Percentiles rank a stretch among this genome's conserved stretches.
Conservation (phyloP, 2,113 vertebrate genomes). For the Nerophis lumbriciformis region DNA sequence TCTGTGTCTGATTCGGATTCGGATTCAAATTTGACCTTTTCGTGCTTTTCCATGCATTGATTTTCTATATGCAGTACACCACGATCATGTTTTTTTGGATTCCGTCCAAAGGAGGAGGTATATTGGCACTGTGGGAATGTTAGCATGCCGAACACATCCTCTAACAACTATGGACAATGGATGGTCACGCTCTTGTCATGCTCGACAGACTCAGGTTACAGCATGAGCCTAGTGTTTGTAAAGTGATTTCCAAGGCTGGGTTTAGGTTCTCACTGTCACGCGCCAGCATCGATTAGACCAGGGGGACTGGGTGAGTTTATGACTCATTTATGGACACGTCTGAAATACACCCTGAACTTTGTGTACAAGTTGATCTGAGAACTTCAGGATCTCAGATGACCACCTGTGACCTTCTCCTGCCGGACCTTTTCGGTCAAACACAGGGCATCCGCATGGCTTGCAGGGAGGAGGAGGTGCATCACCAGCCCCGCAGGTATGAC, state of each 20-base stretch:
- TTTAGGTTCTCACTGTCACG: constrained; percentile 21
- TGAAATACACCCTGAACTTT: constrained; percentile 17
- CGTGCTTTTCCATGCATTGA: background rate
- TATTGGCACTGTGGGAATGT: background rate
- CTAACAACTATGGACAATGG: constrained; percentile 12
- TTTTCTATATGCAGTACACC: background rate
- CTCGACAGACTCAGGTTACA: constrained; percentile 11
- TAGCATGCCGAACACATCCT: constrained; percentile 23
- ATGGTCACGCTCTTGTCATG: constrained; percentile 19
- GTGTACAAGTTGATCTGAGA: background rate
- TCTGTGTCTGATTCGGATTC: too few species aligned
- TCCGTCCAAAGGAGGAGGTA: background rate
- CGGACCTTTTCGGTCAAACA: constrained; percentile 30
- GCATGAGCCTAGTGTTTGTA: background rate
- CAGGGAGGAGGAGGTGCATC: constrained; percentile 20
- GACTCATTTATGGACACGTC: constrained; percentile 39
- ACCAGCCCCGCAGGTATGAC: constrained; percentile 53
- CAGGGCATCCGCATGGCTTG: constrained; percentile 14
- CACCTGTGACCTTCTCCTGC: constrained; percentile 26
- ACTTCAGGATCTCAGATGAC: background rate
- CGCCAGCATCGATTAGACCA: constrained; percentile 36
- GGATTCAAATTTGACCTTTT: too few species aligned
- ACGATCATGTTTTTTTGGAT: background rate
- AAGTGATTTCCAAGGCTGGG: constrained; percentile 28
- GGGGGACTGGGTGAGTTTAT: constrained; percentile 12